These are phyloP conservation scores for Hypothenemus hampei DNA, from an alignment of 1,140 invertebrate species.

Conservation along the genomic window DNA sequence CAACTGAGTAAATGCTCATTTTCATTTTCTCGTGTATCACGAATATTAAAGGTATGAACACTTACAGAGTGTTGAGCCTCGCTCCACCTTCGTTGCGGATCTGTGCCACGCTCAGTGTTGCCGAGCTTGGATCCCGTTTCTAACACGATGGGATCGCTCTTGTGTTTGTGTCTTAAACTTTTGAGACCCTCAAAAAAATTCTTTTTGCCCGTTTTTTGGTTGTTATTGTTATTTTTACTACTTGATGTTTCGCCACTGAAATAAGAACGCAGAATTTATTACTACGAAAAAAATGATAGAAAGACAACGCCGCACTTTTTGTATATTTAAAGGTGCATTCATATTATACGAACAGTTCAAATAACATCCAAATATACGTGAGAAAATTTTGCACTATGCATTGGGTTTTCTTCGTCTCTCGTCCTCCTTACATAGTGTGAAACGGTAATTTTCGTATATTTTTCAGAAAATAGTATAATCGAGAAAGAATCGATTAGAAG, in stretches of 20 bases:
- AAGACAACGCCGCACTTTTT: too few species aligned
- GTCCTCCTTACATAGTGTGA: too few species aligned
- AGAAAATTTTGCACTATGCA: too few species aligned
- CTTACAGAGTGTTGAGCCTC: conserved; percentile 42
- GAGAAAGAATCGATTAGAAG: too few species aligned
- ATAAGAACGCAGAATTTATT: background rate
- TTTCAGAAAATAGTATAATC: too few species aligned
- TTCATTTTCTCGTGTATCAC: too few species aligned
- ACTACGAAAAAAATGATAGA: background rate
- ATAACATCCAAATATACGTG: too few species aligned
- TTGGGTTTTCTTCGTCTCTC: too few species aligned
- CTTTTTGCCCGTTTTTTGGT: conserved; percentile 28
- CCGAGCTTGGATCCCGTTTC: conserved; percentile 35
- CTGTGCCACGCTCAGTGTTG: conserved; percentile 36
- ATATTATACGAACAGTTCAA: too few species aligned
- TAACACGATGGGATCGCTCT: conserved; percentile 37
- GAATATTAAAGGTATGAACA: background rate
- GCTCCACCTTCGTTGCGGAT: conserved; percentile 41
- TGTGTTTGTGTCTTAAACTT: conserved; percentile 41
- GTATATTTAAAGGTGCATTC: too few species aligned
- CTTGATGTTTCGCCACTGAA: conserved; percentile 18
- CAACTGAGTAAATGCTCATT: too few species aligned
- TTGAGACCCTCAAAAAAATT: conserved; percentile 40
- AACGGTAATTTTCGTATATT: too few species aligned
- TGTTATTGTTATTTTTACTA: conserved; percentile 28